Evolutionary conservation across 2,113 vertebrate genomes (phyloP), one percentile per base, ranked within the genome.

Genomic region (Crocuta crocuta): DNA sequence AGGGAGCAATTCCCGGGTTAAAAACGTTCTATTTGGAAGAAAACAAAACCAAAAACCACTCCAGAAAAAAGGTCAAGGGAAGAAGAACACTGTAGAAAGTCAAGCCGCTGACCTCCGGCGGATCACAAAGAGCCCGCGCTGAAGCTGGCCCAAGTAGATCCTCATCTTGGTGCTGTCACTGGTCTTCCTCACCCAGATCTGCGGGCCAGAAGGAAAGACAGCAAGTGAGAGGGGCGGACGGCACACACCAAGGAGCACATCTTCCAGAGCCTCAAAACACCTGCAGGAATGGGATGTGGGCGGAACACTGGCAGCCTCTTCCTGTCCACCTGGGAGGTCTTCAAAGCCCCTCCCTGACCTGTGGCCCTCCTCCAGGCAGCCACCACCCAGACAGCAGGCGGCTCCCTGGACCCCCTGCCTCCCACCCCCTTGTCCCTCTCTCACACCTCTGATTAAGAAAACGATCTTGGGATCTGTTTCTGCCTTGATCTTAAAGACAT

Each of bases 151-250:
- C 98, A 99, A 98, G 97, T 99, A 99, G 98, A 99, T 99, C 98
- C 99, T 99, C 99, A 99, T 99, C 98, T 99, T 99, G 10, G 99
- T 99, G 98, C 99, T 99, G 99, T 99, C 99, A 0, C 99, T 99
- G 4, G 99, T 99, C 98, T 99, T 99, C 98, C 99, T 99, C 98
- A 99, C 99, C 99, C 99, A 99, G 97, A 99, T 99, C 99, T 99
- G 98, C 17, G 97, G 24, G 50, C 79, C 45, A 83, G 78, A 87
- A 33, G 33, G 76, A 91, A 94, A 94, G 79, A 50, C n/a, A 19
- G 78, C 63, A 1, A 63, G 48, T 33, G 45, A 96, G 82, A 45
- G 82, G 65, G 2, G 58, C 0, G 0, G 45, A 63, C 3, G 16
- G 43, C 2, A 17, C 21, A 35, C 61, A 35, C 50, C 5, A 73